A percentile compares a stretch with the other conserved stretches of the same genome.
Conservation (phyloP, 2,888 invertebrate species). For the Fissipunctia ypsillon region DNA sequence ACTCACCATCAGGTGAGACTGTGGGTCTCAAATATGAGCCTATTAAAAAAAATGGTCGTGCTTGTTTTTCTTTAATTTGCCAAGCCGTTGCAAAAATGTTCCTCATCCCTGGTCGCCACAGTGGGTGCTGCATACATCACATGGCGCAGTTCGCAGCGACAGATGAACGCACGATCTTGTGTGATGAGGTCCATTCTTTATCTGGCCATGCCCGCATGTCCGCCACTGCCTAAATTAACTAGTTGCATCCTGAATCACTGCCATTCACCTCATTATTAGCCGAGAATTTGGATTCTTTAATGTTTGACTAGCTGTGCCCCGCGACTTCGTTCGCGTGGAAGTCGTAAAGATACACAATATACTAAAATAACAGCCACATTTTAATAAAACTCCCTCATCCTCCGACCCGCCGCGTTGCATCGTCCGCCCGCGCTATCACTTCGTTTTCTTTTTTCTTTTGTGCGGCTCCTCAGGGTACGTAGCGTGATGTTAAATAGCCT, state of each 20-base stretch:
- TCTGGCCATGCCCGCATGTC: slow-evolving; percentile 29
- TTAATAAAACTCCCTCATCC: too few relatives aligned
- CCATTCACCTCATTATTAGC: slow-evolving; percentile 19
- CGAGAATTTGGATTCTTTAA: background rate
- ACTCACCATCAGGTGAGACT: too few relatives aligned
- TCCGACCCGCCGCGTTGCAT: too few relatives aligned
- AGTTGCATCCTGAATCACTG: slow-evolving; percentile 38
- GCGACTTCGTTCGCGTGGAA: too few relatives aligned
- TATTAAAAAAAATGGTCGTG: too few relatives aligned
- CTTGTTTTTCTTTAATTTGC: background rate
- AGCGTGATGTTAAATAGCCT: too few relatives aligned
- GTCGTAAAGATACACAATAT: too few relatives aligned
- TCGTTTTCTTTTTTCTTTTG: too few relatives aligned
- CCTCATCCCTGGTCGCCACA: background rate
- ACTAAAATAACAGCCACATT: too few relatives aligned
- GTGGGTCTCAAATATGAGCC: background rate
- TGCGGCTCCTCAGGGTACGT: too few relatives aligned
- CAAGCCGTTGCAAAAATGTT: background rate
- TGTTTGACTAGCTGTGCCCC: too few relatives aligned
- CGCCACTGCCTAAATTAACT: slow-evolving; percentile 30
- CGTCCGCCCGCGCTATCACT: too few relatives aligned
- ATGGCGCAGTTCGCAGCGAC: slow-evolving; percentile 5
- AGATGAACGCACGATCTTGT: slow-evolving; percentile 12
- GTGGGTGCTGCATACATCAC: slow-evolving; percentile 16
- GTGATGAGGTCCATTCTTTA: slow-evolving; percentile 45